A percentile compares a stretch with the other conserved stretches of the same genome.
phyloP scores from a whole-genome alignment of 2,113 vertebrate species.

The Zosterops hypoxanthus region DNA sequence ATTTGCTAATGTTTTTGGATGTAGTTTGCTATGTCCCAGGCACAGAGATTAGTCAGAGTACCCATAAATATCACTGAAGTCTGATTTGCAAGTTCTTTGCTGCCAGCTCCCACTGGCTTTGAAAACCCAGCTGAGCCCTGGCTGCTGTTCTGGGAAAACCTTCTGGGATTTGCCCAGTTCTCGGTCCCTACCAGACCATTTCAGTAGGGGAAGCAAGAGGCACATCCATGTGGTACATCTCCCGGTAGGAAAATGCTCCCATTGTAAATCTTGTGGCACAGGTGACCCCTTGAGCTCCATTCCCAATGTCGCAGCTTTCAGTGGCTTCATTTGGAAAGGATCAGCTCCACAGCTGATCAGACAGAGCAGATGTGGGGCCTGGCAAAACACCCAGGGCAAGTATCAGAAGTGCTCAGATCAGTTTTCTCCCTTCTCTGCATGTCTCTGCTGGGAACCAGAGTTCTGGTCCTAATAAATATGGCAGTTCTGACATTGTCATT shows the following conservation, averaged over 20 bases:
- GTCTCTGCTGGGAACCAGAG: not conserved
- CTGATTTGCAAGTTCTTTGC: not conserved
- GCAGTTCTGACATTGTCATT: not conserved
- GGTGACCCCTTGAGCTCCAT: not conserved
- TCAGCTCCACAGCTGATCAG: not conserved
- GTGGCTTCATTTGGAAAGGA: not conserved
- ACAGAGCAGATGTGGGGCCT: not conserved
- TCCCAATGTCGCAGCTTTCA: rapidly evolving
- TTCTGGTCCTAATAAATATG: not conserved
- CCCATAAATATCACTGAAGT: not conserved
- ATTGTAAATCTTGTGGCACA: rapidly evolving
- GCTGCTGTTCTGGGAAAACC: not conserved
- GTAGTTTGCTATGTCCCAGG: not conserved
- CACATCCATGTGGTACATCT: not conserved
- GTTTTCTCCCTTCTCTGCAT: not conserved
- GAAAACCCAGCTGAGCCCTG: not conserved
- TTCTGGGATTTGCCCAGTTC: not conserved
- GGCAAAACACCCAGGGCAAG: not conserved
- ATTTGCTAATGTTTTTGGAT: not conserved
- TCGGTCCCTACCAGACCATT: not conserved
- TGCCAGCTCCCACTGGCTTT: not conserved
- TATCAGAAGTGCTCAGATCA: not conserved
- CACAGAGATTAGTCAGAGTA: not conserved
- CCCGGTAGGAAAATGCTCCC: rapidly evolving
- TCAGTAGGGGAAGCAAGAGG: not conserved